phyloP scores from a whole-genome alignment of 2,797 vertebrate species.

The Harpagifer antarcticus region DNA sequence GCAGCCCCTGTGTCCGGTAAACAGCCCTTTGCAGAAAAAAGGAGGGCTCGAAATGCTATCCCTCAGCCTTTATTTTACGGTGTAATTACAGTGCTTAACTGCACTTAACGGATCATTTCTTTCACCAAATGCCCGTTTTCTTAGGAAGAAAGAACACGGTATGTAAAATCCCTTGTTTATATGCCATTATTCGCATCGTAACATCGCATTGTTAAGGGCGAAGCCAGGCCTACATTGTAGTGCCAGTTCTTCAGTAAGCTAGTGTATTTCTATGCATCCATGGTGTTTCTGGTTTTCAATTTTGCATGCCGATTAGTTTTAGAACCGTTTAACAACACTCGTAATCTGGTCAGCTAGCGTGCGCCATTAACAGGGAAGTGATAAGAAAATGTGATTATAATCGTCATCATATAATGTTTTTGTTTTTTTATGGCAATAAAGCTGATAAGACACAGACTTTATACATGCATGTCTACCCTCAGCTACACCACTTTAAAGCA shows the following conservation, averaged over 20 bases:
- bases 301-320: not conserved
- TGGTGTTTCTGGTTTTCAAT: not conserved
- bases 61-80: not conserved
- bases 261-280: not conserved
- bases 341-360: not conserved
- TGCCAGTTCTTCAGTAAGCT: not conserved
- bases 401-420: not conserved
- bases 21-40: slow-evolving; percentile 10
- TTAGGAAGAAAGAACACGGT: slow-evolving; percentile 31
- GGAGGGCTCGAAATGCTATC: not conserved
- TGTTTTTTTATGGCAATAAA: not conserved
- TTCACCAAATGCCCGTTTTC: accelerated
- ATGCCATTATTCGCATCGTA: not conserved
- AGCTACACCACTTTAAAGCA: not conserved
- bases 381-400: too few species aligned
- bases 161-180: slow-evolving; percentile 31
- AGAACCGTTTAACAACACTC: too few species aligned
- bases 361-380: too few species aligned
- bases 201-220: slow-evolving; percentile 2
- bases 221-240: slow-evolving; percentile 34
- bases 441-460: not conserved
- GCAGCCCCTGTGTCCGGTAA: not conserved
- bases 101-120: accelerated
- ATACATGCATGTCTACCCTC: not conserved
- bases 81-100: not conserved